phyloP scores from a whole-genome alignment of 2,113 vertebrate genomes.

The Phylloscopus whistleri region DNA sequence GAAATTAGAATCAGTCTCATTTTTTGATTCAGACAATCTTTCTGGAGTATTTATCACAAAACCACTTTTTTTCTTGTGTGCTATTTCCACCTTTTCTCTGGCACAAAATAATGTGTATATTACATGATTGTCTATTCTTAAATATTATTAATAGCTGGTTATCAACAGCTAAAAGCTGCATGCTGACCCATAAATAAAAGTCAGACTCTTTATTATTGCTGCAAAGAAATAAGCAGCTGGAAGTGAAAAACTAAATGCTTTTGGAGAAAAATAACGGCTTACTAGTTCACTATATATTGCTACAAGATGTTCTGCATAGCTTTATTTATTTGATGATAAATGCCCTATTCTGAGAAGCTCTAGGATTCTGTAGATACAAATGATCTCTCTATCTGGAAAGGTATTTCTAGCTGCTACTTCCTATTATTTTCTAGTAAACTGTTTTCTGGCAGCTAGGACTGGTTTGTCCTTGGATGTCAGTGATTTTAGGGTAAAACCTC shows the following conservation, averaged over 20 bases:
- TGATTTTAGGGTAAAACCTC: neutral
- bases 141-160: constrained; percentile 37
- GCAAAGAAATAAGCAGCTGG: constrained; percentile 32
- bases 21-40: neutral
- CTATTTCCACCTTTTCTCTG: neutral
- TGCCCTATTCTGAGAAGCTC: neutral
- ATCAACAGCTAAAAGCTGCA: constrained; percentile 24
- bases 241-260: constrained; percentile 1
- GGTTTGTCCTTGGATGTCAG: neutral
- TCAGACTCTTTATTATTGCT: neutral
- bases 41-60: neutral
- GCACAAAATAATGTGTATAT: neutral
- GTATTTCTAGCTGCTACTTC: neutral
- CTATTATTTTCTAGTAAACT: neutral
- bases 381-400: neutral
- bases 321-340: constrained; percentile 31
- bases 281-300: neutral
- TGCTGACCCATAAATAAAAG: constrained; percentile 16
- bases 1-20: neutral
- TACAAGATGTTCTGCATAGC: neutral
- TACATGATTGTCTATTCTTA: neutral
- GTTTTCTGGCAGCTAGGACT: neutral
- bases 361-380: neutral
- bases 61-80: neutral
- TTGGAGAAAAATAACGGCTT: constrained; percentile 1